phyloP scores from a whole-genome alignment of 2,113 vertebrate genomes.

The Ondatra zibethicus region DNA sequence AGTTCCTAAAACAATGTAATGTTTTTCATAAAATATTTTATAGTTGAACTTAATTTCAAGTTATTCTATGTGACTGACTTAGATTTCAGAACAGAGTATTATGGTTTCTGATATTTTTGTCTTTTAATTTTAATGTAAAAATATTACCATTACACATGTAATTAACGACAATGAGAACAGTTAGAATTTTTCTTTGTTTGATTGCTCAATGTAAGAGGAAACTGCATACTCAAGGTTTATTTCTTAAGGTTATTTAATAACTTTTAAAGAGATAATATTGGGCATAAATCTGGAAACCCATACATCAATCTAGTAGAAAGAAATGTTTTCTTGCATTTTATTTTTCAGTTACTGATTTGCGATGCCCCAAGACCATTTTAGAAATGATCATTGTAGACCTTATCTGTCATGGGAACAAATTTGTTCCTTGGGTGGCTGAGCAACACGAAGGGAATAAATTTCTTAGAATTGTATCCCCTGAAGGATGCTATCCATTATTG shows the following conservation, averaged over 20 bases:
- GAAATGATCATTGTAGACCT: constrained; percentile 83
- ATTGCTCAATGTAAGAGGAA: constrained; percentile 43
- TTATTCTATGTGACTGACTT: neutral
- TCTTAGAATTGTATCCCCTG: constrained; percentile 82
- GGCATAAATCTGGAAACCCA: constrained; percentile 60
- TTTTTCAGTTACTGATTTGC: constrained; percentile 76
- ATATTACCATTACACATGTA: neutral
- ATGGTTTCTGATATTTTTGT: neutral
- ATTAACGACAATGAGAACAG: neutral
- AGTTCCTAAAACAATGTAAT: neutral
- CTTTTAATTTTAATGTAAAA: constrained; percentile 29
- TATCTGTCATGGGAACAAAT: constrained; percentile 86
- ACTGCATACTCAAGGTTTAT: constrained; percentile 8
- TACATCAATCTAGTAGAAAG: constrained; percentile 73
- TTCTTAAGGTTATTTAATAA: constrained; percentile 76
- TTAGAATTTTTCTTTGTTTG: constrained; percentile 40
- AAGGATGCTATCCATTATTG: constrained; percentile 87
- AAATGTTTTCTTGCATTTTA: constrained; percentile 66
- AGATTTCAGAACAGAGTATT: constrained; percentile 29
- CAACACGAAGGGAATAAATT: constrained; percentile 86
- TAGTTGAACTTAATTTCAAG: constrained; percentile 32
- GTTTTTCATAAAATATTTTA: neutral
- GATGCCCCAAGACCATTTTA: constrained; percentile 79
- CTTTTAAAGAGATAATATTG: constrained; percentile 68
- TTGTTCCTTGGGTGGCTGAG: constrained; percentile 82